Conservation (phyloP, 2,888 invertebrate species). For the Lottia gigantea region DNA sequence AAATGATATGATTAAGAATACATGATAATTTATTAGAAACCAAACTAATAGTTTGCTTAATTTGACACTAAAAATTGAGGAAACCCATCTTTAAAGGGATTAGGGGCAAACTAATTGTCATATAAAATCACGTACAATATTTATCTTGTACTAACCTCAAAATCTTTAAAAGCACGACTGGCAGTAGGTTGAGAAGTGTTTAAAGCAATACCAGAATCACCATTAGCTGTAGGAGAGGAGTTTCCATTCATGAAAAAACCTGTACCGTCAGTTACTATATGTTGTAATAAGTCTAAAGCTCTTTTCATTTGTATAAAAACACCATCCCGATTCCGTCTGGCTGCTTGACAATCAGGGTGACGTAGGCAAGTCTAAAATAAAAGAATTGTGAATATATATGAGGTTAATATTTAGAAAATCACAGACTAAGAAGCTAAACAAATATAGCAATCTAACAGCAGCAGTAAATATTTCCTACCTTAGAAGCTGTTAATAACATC, state of each 20-base stretch:
- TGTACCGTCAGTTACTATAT: constrained; percentile 96
- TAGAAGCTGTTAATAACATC: constrained; percentile 95
- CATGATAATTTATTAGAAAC: too few species aligned
- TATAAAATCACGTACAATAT: too few species aligned
- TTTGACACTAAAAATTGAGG: too few species aligned
- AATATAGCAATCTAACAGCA: too few species aligned
- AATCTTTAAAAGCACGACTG: constrained; percentile 83
- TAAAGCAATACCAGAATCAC: constrained; percentile 67
- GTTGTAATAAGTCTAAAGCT: constrained; percentile 97
- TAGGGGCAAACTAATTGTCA: too few species aligned
- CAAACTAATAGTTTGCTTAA: too few species aligned
- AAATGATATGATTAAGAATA: too few species aligned
- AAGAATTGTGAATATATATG: too few species aligned
- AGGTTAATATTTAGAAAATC: too few species aligned
- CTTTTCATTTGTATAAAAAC: constrained; percentile 94
- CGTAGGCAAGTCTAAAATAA: constrained; percentile 83
- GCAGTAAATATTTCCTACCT: constrained; percentile 72
- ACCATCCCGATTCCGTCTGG: constrained; percentile 94
- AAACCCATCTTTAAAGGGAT: too few species aligned
- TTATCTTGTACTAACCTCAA: constrained; percentile 72
- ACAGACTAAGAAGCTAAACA: too few species aligned
- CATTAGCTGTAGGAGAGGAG: constrained; percentile 56
- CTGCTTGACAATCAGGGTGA: constrained; percentile 92
- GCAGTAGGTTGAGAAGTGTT: constrained; percentile 72
- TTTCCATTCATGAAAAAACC: constrained; percentile 40